Evolutionary conservation across 2,113 vertebrate species (phyloP), one percentile per base, ranked within the genome.

Genomic region (Sebastes fasciatus): DNA sequence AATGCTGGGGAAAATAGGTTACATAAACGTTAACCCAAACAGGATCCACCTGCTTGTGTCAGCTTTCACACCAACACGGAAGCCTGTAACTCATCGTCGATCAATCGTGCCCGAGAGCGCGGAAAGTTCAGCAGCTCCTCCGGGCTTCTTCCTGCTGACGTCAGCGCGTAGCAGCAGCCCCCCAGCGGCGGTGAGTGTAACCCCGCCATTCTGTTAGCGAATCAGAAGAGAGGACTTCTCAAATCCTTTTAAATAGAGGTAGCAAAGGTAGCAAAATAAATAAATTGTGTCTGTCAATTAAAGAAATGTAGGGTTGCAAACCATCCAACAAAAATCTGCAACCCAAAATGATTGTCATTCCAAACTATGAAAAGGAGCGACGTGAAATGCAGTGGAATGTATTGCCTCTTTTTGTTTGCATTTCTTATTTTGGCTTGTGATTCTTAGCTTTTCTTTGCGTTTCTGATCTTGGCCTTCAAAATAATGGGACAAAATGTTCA

Each of bases 91-190:
- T 79, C 65, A 55, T 43, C 14, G 54, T 74, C 5, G 52, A 2
- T 81, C 51, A 16, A 57, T 3, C 74, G 49, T 0, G 16, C 17
- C 16, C 0, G 26, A 71, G 83, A 77, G 70, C 55, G 2, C 1
- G 0, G 45, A 85, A 55, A 79, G 86, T 88, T 88, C 86, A 88
- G 43, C 13, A 34, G 64, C 58, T 34, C 16, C 62, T 67, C 2
- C 4, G n/a, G 68, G 72, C 66, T 46, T 42, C 51, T 65, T 65
- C 12, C 34, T 74, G 42, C 70, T 79, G 68, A 73, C 52, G 64
- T 84, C 64, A 69, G 23, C 9, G 5, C 2, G 34, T 2, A 60
- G 40, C 61, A 11, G 79, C 12, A 69, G 62, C 63, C 77, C 12
- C 43, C 21, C 52, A 58, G 61, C 0, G 3, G 11, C 51, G 1